phyloP scores from a whole-genome alignment of 2,797 vertebrate genomes.

The Antrozous pallidus region DNA sequence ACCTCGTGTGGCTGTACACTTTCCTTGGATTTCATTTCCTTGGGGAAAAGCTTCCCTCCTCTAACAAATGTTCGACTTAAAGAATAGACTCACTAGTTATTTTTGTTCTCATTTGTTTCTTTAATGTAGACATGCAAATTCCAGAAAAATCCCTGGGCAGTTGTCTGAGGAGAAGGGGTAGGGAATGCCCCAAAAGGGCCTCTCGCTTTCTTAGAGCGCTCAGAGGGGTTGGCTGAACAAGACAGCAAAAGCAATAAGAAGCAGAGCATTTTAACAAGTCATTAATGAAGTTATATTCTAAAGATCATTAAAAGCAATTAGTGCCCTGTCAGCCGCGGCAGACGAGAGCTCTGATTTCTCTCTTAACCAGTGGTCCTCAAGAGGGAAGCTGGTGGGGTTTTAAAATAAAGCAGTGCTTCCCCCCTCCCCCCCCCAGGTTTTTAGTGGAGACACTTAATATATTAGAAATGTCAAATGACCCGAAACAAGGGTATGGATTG shows the following conservation, averaged over 20 bases:
- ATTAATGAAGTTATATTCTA: conserved; percentile 52
- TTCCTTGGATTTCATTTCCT: not conserved
- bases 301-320: conserved; percentile 54
- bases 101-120: not conserved
- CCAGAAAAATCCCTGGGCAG: not conserved
- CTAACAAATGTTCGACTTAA: not conserved
- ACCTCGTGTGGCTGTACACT: not conserved
- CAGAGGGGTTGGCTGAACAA: not conserved
- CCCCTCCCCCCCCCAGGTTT: conserved; percentile 1
- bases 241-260: not conserved
- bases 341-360: not conserved
- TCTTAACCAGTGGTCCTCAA: not conserved
- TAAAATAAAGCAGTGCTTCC: conserved; percentile 9
- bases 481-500: not conserved
- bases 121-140: not conserved
- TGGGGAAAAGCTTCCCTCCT: not conserved
- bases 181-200: not conserved
- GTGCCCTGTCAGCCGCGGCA: conserved; percentile 30
- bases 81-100: not conserved
- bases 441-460: conserved; percentile 1
- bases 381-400: not conserved
- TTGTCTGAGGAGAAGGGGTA: not conserved
- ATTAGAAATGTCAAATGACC: not conserved
- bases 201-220: not conserved
- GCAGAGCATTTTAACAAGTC: not conserved